Percentiles rank a stretch among this genome's conserved stretches.
Conservation (phyloP, 2,113 vertebrate species). For the Vulpes vulpes region DNA sequence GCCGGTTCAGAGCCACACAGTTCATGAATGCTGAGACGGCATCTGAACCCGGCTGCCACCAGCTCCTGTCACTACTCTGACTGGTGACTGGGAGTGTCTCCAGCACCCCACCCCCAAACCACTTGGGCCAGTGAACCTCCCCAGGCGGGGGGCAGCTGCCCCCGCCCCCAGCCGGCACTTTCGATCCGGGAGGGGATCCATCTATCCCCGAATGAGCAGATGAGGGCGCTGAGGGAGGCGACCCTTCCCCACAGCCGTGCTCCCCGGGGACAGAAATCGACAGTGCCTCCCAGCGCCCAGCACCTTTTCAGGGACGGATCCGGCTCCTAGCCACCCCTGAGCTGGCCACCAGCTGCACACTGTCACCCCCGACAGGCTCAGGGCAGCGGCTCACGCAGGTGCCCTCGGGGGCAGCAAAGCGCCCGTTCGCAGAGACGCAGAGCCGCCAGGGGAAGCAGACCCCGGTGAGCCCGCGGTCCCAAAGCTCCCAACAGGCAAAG, state of each 20-base stretch:
- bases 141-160: not conserved
- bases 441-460: not conserved
- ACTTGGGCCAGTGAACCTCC: not conserved
- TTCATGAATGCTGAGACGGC: rapidly evolving
- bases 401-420: rapidly evolving
- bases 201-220: rapidly evolving
- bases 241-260: rapidly evolving
- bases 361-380: not conserved
- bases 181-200: not conserved
- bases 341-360: not conserved
- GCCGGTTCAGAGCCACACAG: not conserved
- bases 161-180: no score
- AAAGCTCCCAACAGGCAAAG: not conserved
- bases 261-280: rapidly evolving
- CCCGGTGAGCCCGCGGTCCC: rapidly evolving
- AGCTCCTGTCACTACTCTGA: not conserved
- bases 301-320: not conserved
- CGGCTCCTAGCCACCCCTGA: rapidly evolving
- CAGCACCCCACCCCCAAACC: not conserved
- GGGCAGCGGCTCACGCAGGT: not conserved
- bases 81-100: not conserved
- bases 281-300: rapidly evolving
- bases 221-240: rapidly evolving
- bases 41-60: rapidly evolving
- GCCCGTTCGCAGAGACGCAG: rapidly evolving